Evolutionary conservation across 2,797 vertebrate genomes (phyloP).

Genomic region (Sus cebifrons): DNA sequence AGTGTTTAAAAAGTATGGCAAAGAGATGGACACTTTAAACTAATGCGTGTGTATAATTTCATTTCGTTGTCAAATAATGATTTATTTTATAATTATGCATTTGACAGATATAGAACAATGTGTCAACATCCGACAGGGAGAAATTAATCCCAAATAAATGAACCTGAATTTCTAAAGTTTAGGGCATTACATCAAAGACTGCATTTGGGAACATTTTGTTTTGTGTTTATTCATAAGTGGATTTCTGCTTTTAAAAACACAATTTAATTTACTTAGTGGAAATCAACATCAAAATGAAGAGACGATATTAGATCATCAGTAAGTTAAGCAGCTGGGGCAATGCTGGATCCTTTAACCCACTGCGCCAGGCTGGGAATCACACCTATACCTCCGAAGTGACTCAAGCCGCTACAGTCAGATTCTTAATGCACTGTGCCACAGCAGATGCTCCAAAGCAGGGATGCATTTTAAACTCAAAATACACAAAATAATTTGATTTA

Average conservation of each 20-base stretch:
- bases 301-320: not conserved
- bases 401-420: no score
- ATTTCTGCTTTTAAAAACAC: conserved; percentile 42
- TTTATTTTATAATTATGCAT: conserved; percentile 53
- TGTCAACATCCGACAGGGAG: not conserved
- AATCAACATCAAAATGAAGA: conserved; percentile 41
- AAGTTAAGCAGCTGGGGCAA: not conserved
- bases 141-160: conserved; percentile 50
- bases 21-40: not conserved
- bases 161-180: conserved; percentile 20
- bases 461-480: no score
- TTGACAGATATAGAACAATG: not conserved
- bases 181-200: not conserved
- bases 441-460: no score
- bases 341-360: no score
- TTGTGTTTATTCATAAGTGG: conserved; percentile 9
- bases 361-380: no score
- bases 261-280: conserved; percentile 9
- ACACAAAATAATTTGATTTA: no score
- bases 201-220: conserved; percentile 43
- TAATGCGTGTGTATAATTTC: not conserved
- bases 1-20: not conserved
- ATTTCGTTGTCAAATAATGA: conserved; percentile 14
- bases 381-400: no score
- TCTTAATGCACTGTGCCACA: no score